Conservation (phyloP, 2,113 vertebrate genomes). For the Oreotrochilus melanogaster region DNA sequence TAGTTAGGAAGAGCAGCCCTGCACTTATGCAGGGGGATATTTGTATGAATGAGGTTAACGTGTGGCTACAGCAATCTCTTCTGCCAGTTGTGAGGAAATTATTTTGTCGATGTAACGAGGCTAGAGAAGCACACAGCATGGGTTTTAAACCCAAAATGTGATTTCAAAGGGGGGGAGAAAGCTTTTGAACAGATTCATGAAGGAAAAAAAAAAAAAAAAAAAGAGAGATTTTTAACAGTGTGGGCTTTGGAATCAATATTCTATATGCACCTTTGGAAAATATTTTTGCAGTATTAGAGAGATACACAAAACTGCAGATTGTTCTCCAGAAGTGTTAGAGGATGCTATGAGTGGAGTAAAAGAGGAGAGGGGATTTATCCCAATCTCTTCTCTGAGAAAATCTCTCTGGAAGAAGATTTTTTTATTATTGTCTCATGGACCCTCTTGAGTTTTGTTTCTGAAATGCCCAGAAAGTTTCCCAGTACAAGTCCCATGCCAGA, state of each 20-base stretch:
- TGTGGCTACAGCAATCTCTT: neutral
- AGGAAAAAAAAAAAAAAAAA: neutral
- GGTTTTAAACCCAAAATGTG: neutral
- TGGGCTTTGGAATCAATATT: neutral
- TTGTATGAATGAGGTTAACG: neutral
- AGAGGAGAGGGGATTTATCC: neutral
- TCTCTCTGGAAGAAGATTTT: neutral
- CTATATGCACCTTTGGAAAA: neutral
- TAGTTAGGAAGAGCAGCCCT: neutral
- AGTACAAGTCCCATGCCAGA: neutral
- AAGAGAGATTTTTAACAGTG: fast-evolving
- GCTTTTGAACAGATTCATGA: neutral
- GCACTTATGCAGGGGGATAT: neutral
- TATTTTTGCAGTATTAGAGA: neutral
- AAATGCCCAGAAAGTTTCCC: neutral
- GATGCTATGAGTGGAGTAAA: neutral
- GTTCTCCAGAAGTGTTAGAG: neutral
- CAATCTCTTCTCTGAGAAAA: neutral
- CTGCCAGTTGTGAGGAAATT: neutral
- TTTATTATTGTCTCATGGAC: neutral
- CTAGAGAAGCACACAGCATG: neutral
- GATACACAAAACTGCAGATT: neutral
- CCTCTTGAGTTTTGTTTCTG: neutral
- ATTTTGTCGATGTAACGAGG: neutral
- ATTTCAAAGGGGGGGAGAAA: neutral